Percentiles rank a stretch among this genome's conserved stretches.
Evolutionary conservation across 2,113 vertebrate species (phyloP).

Genomic region (Alexandromys fortis): DNA sequence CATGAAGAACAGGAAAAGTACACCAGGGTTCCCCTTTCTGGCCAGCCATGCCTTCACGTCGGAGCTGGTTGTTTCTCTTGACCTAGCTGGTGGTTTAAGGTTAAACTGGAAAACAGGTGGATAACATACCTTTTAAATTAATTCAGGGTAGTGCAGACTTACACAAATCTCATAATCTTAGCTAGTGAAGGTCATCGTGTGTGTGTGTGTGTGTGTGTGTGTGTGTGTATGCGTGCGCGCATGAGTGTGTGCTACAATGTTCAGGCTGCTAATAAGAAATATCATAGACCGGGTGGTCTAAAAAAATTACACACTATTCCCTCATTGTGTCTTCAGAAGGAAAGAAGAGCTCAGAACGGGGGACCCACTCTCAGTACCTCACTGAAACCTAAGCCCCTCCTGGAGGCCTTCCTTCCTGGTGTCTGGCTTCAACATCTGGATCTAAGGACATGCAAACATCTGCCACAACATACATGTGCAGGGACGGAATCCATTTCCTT

Average conservation of each 20-base stretch:
- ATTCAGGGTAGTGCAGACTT: not conserved
- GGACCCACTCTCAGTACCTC: not conserved
- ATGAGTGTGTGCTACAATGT: not conserved
- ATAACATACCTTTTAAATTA: not conserved
- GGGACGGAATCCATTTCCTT: not conserved
- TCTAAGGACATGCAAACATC: not conserved
- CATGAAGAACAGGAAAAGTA: slow-evolving; percentile 29
- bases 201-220: not conserved
- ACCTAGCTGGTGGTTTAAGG: not conserved
- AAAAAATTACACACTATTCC: not conserved
- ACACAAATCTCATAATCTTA: slow-evolving; percentile 42
- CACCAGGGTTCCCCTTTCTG: slow-evolving; percentile 2
- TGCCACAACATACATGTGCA: not conserved
- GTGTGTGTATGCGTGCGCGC: too few species aligned
- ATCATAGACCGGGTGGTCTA: not conserved
- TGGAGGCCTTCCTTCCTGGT: not conserved
- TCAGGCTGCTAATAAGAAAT: not conserved
- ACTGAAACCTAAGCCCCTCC: slow-evolving; percentile 5
- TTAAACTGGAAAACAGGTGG: slow-evolving; percentile 39
- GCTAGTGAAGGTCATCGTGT: not conserved
- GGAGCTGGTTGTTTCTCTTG: slow-evolving; percentile 7
- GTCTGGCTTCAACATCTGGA: not conserved
- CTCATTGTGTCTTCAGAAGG: not conserved
- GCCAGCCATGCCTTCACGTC: not conserved
- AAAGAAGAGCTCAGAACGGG: not conserved